Evolutionary conservation across 2,888 invertebrate species (phyloP), one percentile per base, ranked within the genome.

Genomic region (Pterobdella sp.): DNA sequence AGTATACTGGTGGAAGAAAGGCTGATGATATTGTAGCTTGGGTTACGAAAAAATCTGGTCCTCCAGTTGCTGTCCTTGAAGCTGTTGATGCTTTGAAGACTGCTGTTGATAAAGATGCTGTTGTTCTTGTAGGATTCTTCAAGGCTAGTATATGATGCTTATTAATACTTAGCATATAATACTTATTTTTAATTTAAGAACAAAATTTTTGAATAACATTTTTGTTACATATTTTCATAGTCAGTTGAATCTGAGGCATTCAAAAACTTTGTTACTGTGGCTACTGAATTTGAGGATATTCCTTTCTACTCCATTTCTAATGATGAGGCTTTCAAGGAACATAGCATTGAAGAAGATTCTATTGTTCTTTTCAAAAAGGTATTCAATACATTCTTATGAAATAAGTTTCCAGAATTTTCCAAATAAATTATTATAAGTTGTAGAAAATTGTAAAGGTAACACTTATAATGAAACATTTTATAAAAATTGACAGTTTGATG

Each of bases 41-140:
- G 98, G 85, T 98, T 76, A 88, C 89, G 84, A 97, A 97, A 88
- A 98, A 97, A 88, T 93, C 94, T 81, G 97, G 97, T 72, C 95
- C 97, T 71, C 90, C 94, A 75, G 95, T 94, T n/a, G 88, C 88
- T 79, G 88, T 89, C 76, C 85, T 98, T 60, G 84, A 87, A 49
- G 87, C 89, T 7, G 89, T 90, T 1, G 93, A 80, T 71, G 80
- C 90, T 77, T 90, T 91, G 73, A 92, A 93, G 83, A 88, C 89
- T 77, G 89, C 96, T 81, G 88, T 91, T 74, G 91, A 90, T 56
- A 89, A 88, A 36, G 88, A 89, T 79, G 88, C 90, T 79, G 93
- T 97, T 75, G 90, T 89, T 77, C 87, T 95, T 78, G 86, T 97
- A 82, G 84, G 83, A 36, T 83, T 82, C 78, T 84, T 84, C 80